phyloP scores from a whole-genome alignment of 2,113 vertebrate genomes.

The Ctenomys sociabilis region DNA sequence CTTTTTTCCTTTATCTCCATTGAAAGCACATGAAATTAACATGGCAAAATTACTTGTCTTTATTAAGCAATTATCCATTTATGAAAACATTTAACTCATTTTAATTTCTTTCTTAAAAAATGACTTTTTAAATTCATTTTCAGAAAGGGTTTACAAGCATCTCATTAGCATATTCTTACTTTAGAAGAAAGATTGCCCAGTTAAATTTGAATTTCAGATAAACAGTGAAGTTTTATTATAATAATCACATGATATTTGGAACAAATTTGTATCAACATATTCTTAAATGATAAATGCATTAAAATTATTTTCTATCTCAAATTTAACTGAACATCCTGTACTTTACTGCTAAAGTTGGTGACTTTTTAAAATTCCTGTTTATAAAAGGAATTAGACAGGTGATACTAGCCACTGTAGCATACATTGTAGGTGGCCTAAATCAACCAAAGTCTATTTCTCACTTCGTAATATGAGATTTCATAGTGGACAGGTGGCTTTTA shows the following conservation, averaged over 20 bases:
- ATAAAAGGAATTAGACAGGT: background rate
- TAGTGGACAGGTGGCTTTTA: background rate
- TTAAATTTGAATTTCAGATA: constrained; percentile 23
- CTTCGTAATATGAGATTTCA: background rate
- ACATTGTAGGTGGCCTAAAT: background rate
- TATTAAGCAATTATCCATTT: background rate
- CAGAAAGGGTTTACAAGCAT: constrained; percentile 5
- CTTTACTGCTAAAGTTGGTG: background rate
- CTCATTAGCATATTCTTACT: constrained; percentile 35
- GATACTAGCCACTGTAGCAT: background rate
- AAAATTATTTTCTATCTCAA: background rate
- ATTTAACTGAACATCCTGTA: background rate
- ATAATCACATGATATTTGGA: background rate
- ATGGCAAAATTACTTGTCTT: constrained; percentile 22
- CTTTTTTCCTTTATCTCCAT: background rate
- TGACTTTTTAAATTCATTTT: constrained; percentile 24
- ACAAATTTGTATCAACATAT: background rate
- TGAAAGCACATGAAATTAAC: background rate
- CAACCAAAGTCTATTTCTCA: background rate
- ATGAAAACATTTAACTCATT: constrained; percentile 17
- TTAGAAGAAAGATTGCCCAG: background rate
- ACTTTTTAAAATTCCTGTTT: background rate
- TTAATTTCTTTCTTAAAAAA: background rate
- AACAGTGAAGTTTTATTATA: constrained; percentile 13
- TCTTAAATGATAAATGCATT: background rate